These are phyloP conservation scores for Drosophila virilis DNA, from an alignment of 1,140 invertebrate genomes.

Conservation along the genomic window DNA sequence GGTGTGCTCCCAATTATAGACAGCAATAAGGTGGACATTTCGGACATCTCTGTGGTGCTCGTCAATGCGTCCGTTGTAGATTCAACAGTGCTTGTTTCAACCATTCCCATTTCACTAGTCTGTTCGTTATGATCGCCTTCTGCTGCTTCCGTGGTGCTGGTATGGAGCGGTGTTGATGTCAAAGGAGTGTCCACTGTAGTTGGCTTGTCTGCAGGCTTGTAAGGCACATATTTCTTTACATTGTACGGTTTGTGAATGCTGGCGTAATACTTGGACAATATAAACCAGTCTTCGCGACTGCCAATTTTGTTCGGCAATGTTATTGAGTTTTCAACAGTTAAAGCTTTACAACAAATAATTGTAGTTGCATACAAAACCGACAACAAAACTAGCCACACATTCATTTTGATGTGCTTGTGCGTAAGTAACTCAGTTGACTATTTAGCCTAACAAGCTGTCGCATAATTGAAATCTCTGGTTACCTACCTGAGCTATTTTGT, in stretches of 20 bases:
- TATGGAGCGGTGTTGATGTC: background rate
- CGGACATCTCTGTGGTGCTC: conserved; percentile 19
- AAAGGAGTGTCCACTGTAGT: background rate
- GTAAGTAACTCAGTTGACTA: conserved; percentile 32
- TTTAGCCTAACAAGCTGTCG: conserved; percentile 13
- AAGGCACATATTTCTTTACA: conserved; percentile 47
- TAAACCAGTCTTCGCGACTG: conserved; percentile 52
- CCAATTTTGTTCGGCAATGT: conserved; percentile 23
- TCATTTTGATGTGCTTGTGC: conserved; percentile 36
- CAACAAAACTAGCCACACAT: conserved; percentile 31
- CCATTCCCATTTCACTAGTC: background rate
- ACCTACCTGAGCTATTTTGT: conserved; percentile 42
- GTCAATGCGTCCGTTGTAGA: conserved; percentile 2
- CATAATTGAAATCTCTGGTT: conserved; percentile 18
- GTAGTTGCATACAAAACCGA: conserved; percentile 3
- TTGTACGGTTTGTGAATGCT: conserved; percentile 42
- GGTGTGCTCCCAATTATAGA: conserved; percentile 54
- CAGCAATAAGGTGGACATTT: conserved; percentile 35
- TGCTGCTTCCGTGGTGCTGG: background rate
- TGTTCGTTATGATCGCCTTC: background rate
- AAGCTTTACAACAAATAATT: background rate
- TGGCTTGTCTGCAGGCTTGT: conserved; percentile 21
- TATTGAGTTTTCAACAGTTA: background rate
- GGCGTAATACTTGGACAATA: conserved; percentile 42
- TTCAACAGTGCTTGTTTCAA: background rate